Percentiles rank a stretch among this genome's conserved stretches.
Conservation (phyloP, 2,797 vertebrate genomes). For the Sarcoramphus papa region DNA sequence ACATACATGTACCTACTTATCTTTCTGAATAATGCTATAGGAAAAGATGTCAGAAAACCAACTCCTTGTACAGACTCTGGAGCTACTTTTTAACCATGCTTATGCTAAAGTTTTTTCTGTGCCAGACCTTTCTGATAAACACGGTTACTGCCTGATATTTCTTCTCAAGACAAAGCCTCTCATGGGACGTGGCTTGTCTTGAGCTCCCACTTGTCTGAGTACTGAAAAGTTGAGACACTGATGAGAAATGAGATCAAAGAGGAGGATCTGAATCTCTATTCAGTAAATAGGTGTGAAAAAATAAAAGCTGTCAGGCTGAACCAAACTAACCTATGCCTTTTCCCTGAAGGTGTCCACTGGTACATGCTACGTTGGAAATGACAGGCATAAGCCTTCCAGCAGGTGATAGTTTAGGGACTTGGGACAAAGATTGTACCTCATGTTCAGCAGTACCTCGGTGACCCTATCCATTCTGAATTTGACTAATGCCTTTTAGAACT, state of each 20-base stretch:
- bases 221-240: background rate
- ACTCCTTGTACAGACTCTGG: background rate
- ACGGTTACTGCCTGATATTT: background rate
- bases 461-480: background rate
- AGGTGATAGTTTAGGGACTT: background rate
- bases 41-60: background rate
- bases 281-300: background rate
- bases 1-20: background rate
- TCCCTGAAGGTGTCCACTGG: background rate
- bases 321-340: background rate
- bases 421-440: background rate
- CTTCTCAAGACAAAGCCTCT: background rate
- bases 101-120: background rate
- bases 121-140: background rate
- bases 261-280: background rate
- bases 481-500: background rate
- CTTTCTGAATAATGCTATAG: background rate
- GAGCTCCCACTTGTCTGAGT: background rate
- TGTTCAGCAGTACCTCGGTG: background rate
- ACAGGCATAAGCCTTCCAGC: background rate
- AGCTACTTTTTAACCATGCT: background rate
- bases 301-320: background rate
- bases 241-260: background rate
- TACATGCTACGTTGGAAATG: background rate
- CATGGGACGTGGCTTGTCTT: accelerated